A percentile compares a stretch with the other conserved stretches of the same genome.
Conservation (phyloP, 2,113 vertebrate genomes). For the Neotoma lepida region DNA sequence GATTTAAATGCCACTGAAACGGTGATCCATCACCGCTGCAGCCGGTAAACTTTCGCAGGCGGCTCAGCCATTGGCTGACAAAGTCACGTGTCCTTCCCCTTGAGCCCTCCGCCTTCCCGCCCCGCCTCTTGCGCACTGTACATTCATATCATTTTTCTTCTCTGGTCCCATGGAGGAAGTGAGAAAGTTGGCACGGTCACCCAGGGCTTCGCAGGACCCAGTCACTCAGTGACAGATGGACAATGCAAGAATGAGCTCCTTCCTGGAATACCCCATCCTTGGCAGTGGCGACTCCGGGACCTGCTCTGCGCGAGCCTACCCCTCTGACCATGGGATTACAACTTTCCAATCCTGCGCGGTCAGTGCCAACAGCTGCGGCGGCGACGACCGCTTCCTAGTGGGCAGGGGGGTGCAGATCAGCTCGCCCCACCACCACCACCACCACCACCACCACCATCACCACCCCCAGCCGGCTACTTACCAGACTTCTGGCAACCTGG, state of each 20-base stretch:
- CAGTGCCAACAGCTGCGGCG: conserved; percentile 91
- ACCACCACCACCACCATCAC: conserved; percentile 81
- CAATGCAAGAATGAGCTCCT: conserved; percentile 96
- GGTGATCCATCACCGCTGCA: conserved; percentile 92
- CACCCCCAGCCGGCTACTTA: conserved; percentile 90
- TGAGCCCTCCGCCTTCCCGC: conserved; percentile 83
- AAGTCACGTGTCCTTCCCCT: conserved; percentile 87
- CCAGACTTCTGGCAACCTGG: conserved; percentile 89
- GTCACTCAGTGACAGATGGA: conserved; percentile 89
- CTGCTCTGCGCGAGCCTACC: conserved; percentile 91
- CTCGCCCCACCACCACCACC: conserved; percentile 86
- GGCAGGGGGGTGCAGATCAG: conserved; percentile 92
- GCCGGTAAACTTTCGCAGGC: conserved; percentile 89
- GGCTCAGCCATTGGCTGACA: conserved; percentile 91
- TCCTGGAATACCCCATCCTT: conserved; percentile 94
- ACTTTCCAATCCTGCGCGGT: conserved; percentile 97
- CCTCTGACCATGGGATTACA: conserved; percentile 96
- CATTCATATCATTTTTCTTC: conserved; percentile 94
- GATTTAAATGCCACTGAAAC: conserved; percentile 97
- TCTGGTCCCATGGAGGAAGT: conserved; percentile 90
- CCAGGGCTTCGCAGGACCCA: conserved; percentile 89
- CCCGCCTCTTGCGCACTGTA: conserved; percentile 87
- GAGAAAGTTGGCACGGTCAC: conserved; percentile 95
- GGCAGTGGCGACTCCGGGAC: conserved; percentile 92
- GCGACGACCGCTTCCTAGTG: conserved; percentile 93